These are phyloP conservation scores for Agrilus mali DNA, from an alignment of 2,888 invertebrate genomes.

Conservation along the genomic window DNA sequence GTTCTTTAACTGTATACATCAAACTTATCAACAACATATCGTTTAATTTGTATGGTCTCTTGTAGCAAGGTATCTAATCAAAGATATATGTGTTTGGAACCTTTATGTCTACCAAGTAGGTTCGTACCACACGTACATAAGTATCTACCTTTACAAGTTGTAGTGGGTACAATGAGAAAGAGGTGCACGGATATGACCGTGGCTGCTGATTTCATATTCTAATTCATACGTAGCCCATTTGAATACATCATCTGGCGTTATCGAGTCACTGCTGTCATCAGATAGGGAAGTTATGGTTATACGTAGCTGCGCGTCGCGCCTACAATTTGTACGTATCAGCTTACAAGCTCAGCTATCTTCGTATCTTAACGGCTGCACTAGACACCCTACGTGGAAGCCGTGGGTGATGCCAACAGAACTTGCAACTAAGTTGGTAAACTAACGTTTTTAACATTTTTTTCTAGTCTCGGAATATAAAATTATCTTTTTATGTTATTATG, in stretches of 20 bases:
- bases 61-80: no score
- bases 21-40: no score
- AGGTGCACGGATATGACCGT: slow-evolving; percentile 1
- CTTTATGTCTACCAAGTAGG: no score
- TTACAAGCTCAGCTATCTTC: slow-evolving; percentile 29
- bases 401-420: slow-evolving; percentile 14
- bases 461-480: no score
- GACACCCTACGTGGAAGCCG: slow-evolving; percentile 27
- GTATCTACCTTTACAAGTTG: no score
- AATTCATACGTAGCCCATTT: slow-evolving; percentile 9
- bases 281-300: slow-evolving; percentile 22
- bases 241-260: slow-evolving; percentile 16
- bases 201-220: slow-evolving; percentile 11
- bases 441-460: no score
- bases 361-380: slow-evolving; percentile 27
- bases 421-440: no score
- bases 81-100: no score
- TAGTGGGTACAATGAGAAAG: not conserved
- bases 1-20: no score
- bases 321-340: slow-evolving; percentile 34
- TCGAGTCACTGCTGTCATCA: slow-evolving; percentile 25
- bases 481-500: no score
- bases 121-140: no score
- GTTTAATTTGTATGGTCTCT: no score
- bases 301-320: slow-evolving; percentile 28